phyloP scores from a whole-genome alignment of 2,113 vertebrate genomes.

The Bufo bufo region DNA sequence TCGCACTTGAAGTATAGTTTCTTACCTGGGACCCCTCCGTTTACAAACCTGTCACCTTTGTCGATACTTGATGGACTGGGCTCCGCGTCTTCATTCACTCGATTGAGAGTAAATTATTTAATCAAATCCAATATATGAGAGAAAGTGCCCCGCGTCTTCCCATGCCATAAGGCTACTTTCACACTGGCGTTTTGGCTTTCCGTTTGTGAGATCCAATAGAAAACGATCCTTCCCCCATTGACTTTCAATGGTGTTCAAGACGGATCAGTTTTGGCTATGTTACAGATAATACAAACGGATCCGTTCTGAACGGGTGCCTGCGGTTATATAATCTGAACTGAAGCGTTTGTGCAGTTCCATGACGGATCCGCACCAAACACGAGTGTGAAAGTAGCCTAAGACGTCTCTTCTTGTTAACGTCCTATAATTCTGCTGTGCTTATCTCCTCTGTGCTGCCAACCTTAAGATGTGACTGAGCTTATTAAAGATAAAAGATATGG shows the following conservation, averaged over 20 bases:
- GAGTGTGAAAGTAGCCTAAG: background rate
- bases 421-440: background rate
- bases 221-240: too few species aligned
- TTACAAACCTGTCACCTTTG: background rate
- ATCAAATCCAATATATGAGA: background rate
- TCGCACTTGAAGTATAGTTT: background rate
- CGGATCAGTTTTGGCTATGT: too few species aligned
- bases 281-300: too few species aligned
- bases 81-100: background rate
- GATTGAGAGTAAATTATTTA: background rate
- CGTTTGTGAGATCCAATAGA: too few species aligned
- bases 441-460: background rate
- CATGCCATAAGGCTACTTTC: background rate
- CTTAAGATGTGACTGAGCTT: background rate
- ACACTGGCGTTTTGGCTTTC: too few species aligned
- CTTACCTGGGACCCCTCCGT: background rate
- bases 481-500: constrained; percentile 33
- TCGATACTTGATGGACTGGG: background rate
- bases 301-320: too few species aligned
- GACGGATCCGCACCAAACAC: too few species aligned
- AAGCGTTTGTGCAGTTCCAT: too few species aligned
- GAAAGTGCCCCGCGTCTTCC: too few species aligned
- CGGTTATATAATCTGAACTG: too few species aligned
- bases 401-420: background rate
- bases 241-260: too few species aligned